phyloP scores from a whole-genome alignment of 2,888 invertebrate genomes.

The Coleophora deauratella region DNA sequence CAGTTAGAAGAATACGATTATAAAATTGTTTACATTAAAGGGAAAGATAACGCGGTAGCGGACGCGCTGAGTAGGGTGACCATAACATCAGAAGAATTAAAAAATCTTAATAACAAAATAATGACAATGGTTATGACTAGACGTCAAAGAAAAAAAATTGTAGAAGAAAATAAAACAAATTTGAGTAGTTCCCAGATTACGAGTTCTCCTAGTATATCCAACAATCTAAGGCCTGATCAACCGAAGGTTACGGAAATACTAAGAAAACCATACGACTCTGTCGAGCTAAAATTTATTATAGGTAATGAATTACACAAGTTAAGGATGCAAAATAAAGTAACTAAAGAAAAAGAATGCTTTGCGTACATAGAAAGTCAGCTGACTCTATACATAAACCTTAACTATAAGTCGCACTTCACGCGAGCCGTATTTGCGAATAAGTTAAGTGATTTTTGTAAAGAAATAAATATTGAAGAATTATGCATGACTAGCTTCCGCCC shows the following conservation, averaged over 20 bases:
- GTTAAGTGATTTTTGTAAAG: too few relatives aligned
- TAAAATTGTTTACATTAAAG: constrained; percentile 11
- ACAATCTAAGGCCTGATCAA: not conserved
- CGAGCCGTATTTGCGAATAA: too few relatives aligned
- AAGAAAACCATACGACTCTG: not conserved
- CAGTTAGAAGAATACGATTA: constrained; percentile 16
- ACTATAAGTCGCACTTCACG: too few relatives aligned
- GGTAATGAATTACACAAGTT: not conserved
- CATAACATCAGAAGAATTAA: constrained; percentile 12
- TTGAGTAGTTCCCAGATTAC: not conserved
- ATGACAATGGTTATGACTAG: constrained; percentile 13
- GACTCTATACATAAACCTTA: too few relatives aligned
- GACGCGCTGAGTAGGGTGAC: too few relatives aligned
- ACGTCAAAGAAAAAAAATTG: constrained; percentile 8
- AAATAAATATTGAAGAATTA: too few relatives aligned
- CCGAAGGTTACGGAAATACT: constrained; percentile 2
- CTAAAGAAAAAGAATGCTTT: too few relatives aligned
- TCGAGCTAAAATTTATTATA: not conserved
- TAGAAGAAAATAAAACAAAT: not conserved
- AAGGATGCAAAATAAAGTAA: too few relatives aligned
- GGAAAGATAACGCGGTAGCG: constrained; percentile 10
- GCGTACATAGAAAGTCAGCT: too few relatives aligned
- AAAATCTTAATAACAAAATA: constrained; percentile 11
- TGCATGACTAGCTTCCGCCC: too few relatives aligned
- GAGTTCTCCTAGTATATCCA: not conserved